These are phyloP conservation scores for Halcyon leucocephala DNA, from an alignment of 2,797 vertebrate genomes.

Conservation along the genomic window DNA sequence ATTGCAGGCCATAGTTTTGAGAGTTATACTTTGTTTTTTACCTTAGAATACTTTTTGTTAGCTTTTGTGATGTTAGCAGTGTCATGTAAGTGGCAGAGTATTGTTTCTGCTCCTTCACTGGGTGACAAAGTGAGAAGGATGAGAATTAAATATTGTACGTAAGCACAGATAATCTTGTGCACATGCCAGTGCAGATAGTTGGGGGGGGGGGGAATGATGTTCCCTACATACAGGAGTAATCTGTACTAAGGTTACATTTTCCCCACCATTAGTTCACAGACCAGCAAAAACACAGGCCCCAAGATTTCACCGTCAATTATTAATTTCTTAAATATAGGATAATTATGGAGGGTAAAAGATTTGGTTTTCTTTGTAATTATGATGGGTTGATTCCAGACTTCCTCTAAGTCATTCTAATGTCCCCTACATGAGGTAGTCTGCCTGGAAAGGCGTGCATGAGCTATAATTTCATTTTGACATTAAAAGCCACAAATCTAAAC, in stretches of 20 bases:
- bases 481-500: conserved; percentile 64
- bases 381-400: conserved; percentile 1
- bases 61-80: neutral
- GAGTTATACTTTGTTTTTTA: neutral
- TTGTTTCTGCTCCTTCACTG: neutral
- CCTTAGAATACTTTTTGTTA: neutral
- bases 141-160: neutral
- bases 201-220: neutral
- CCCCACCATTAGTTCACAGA: neutral
- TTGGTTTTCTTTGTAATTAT: conserved; percentile 7
- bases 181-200: neutral
- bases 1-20: neutral
- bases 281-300: neutral
- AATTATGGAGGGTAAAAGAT: neutral
- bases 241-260: neutral
- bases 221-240: neutral
- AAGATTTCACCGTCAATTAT: conserved; percentile 1
- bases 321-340: neutral
- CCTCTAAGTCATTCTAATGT: conserved; percentile 11
- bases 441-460: conserved; percentile 22
- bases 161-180: neutral
- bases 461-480: conserved; percentile 46
- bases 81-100: neutral
- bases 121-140: neutral
- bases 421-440: neutral